Evolutionary conservation across 2,888 invertebrate species (phyloP).

Genomic region (Athetis lepigone): DNA sequence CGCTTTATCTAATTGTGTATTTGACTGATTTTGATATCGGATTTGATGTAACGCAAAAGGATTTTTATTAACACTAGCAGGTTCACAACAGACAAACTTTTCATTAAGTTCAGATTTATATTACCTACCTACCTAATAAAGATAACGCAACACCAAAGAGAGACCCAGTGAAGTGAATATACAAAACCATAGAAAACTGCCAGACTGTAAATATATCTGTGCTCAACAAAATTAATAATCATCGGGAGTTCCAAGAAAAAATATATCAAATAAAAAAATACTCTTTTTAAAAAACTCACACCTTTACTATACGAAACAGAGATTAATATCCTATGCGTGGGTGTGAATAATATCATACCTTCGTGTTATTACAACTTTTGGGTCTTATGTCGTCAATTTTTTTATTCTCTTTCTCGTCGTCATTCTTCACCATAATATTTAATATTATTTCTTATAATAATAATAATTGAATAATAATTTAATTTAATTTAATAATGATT

Average conservation of each 20-base stretch:
- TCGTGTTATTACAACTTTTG: slow-evolving; percentile 14
- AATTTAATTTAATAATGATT: too few species aligned
- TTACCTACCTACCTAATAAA: too few species aligned
- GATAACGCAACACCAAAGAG: not conserved
- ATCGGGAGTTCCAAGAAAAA: not conserved
- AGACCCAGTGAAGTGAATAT: not conserved
- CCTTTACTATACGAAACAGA: not conserved
- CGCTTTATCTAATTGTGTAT: too few species aligned
- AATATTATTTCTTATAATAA: too few species aligned
- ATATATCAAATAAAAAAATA: not conserved
- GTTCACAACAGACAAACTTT: too few species aligned
- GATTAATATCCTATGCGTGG: not conserved
- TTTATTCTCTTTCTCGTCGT: not conserved
- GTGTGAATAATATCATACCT: not conserved
- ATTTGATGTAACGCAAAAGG: too few species aligned
- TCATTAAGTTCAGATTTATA: too few species aligned
- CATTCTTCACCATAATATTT: too few species aligned
- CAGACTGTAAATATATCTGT: not conserved
- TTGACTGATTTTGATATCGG: too few species aligned
- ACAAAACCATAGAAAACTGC: not conserved
- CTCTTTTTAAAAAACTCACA: not conserved
- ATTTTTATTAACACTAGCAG: too few species aligned
- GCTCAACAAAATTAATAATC: not conserved
- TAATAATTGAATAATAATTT: too few species aligned
- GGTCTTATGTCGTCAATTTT: not conserved